Evolutionary conservation across 1,140 invertebrate species (phyloP), one percentile per base, ranked within the genome.

Genomic region (Panulirus ornatus): DNA sequence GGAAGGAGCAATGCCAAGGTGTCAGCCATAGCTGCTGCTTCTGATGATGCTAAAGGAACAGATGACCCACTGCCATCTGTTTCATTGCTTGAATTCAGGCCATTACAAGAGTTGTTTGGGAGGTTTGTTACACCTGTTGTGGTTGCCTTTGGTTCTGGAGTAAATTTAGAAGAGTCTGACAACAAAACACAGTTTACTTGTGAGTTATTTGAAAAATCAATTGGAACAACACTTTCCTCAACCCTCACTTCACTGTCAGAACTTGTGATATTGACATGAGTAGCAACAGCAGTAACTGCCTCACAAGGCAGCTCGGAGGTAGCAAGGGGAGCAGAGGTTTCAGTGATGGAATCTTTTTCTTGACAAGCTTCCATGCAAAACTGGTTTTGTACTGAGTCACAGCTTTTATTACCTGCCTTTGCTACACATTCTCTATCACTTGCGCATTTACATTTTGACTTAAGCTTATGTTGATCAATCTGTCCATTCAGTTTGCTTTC

Each of bases 21-120:
- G 91, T 93, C 87, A 93, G 94, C 92, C 94, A 93, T 44, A 94
- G 93, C 93, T 93, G 94, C 91, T 94, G 92, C 58, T 93, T 93
- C 84, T 94, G 90, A 66, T 92, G 92, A 40, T 88, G 92, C 92
- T 94, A 94, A 93, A 94, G 93, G 66, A 38, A 51, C 36, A 70
- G 79, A 16, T 3, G 51, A 71, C 27, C 63, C 51, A 91, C 27
- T 34, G 8, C 38, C 36, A 38, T 82, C 84, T 58, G 14, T 75
- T 16, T 81, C 76, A 40, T 81, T 81, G n/a, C 38, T 81, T n/a
- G 86, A 66, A 44, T 42, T 84, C 0, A 70, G n/a, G 44, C 47
- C 44, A 30, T 30, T n/a, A 63, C 30, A 22, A 9, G 84, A 47
- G 47, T 58, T 34, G 58, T n/a, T n/a, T 58, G 34, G 19, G 36